phyloP scores from a whole-genome alignment of 2,797 vertebrate genomes.

The Prionace glauca region DNA sequence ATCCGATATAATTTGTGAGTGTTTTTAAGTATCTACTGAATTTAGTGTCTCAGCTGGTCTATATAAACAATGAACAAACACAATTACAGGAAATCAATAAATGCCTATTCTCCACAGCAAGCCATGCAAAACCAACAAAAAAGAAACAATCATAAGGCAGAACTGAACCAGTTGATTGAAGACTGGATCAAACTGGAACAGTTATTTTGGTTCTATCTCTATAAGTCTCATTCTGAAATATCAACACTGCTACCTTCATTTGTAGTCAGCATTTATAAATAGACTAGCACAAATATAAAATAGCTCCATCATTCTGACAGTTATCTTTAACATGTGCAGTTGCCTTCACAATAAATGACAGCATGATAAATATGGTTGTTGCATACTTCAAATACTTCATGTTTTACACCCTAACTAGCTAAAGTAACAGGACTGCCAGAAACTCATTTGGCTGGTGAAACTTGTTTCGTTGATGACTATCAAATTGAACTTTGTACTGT shows the following conservation, averaged over 20 bases:
- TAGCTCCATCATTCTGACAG: conserved; percentile 14
- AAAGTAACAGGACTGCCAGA: background rate
- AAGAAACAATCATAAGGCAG: background rate
- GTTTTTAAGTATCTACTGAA: background rate
- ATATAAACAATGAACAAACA: background rate
- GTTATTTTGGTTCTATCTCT: conserved; percentile 11
- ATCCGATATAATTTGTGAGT: background rate
- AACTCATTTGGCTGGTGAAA: background rate
- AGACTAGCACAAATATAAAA: conserved; percentile 6
- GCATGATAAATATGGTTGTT: background rate
- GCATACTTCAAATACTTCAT: background rate
- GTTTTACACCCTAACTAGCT: background rate
- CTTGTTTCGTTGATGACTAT: background rate
- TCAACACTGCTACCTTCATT: background rate
- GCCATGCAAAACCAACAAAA: background rate
- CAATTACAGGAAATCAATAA: background rate
- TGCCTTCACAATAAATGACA: conserved; percentile 13
- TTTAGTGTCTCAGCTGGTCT: background rate
- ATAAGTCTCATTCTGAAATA: background rate
- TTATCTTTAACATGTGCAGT: conserved; percentile 5
- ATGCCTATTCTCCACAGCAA: background rate
- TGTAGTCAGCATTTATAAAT: conserved; percentile 22
- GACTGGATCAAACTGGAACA: background rate
- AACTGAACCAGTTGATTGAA: background rate
- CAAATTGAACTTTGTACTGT: background rate